Percentiles rank a stretch among this genome's conserved stretches.
These are phyloP conservation scores for Nemopilema nomurai DNA, from an alignment of 30 jellyfish, hydroid and myxozoan genomes.

Conservation along the genomic window DNA sequence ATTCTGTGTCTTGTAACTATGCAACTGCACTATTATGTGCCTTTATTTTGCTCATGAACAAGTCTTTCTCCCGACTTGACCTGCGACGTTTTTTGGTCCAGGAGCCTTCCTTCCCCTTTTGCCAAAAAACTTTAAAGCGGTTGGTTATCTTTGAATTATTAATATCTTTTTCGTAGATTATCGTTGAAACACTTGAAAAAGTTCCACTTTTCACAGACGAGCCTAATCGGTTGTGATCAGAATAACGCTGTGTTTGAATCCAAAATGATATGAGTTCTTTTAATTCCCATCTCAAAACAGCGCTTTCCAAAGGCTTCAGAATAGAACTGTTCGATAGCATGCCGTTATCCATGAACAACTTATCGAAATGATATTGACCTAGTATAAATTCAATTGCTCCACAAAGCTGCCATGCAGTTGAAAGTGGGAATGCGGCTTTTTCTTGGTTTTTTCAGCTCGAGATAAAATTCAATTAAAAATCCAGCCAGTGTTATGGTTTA, in stretches of 20 bases:
- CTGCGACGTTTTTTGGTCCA: neutral
- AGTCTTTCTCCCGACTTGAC: neutral
- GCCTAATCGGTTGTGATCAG: neutral
- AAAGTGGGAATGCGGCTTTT: neutral
- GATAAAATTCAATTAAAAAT: too few relatives aligned
- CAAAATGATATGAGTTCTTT: neutral
- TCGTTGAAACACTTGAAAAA: neutral
- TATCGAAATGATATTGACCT: neutral
- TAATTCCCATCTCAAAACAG: neutral
- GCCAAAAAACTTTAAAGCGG: neutral
- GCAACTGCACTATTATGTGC: too few relatives aligned
- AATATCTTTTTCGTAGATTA: neutral
- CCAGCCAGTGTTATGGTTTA: neutral
- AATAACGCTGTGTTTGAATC: neutral
- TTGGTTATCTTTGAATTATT: neutral
- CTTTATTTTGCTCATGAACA: neutral
- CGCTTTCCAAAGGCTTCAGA: too few relatives aligned
- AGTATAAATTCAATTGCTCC: neutral
- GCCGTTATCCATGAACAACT: neutral
- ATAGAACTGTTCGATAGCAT: too few relatives aligned
- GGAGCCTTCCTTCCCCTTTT: neutral
- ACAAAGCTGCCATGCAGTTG: neutral
- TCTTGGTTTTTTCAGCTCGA: neutral
- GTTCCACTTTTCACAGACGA: neutral
- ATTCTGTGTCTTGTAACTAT: too few relatives aligned